Evolutionary conservation across 2,888 invertebrate species (phyloP).

Genomic region (Mesoligia furuncula): DNA sequence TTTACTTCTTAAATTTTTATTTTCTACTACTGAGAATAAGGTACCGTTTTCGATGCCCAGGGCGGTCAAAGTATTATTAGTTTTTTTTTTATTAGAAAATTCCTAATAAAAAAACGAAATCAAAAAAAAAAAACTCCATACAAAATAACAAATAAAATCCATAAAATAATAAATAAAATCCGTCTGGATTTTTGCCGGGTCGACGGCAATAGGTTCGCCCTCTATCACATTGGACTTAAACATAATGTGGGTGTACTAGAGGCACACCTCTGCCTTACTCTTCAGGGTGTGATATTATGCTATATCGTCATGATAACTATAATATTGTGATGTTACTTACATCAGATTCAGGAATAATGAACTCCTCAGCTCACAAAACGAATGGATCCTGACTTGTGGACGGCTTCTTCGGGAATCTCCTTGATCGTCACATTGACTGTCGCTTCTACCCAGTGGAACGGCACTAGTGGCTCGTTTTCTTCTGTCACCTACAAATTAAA

Average conservation of each 20-base stretch:
- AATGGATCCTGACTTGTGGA: conserved; percentile 97
- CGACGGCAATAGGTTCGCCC: too few relatives aligned
- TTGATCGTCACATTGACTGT: conserved; percentile 96
- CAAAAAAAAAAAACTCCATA: too few relatives aligned
- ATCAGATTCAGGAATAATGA: conserved; percentile 91
- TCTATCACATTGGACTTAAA: too few relatives aligned
- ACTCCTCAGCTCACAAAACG: conserved; percentile 96
- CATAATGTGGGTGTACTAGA: too few relatives aligned
- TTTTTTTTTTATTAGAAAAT: too few relatives aligned
- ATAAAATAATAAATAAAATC: too few relatives aligned
- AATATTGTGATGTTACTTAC: conserved; percentile 75
- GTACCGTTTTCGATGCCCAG: not conserved
- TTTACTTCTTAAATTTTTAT: not conserved
- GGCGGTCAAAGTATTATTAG: too few relatives aligned
- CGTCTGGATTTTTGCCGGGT: too few relatives aligned
- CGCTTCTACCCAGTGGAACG: conserved; percentile 94
- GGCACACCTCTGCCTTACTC: too few relatives aligned
- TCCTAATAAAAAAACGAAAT: too few relatives aligned
- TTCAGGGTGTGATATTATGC: too few relatives aligned
- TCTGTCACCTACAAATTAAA: conserved; percentile 91
- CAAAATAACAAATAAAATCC: too few relatives aligned
- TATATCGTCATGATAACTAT: not conserved
- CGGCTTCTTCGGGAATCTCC: conserved; percentile 97
- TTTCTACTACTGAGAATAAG: not conserved
- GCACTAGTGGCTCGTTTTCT: conserved; percentile 90